A percentile compares a stretch with the other conserved stretches of the same genome.
Evolutionary conservation across 2,888 invertebrate genomes (phyloP).

Genomic region (Rhabditophanes sp.): DNA sequence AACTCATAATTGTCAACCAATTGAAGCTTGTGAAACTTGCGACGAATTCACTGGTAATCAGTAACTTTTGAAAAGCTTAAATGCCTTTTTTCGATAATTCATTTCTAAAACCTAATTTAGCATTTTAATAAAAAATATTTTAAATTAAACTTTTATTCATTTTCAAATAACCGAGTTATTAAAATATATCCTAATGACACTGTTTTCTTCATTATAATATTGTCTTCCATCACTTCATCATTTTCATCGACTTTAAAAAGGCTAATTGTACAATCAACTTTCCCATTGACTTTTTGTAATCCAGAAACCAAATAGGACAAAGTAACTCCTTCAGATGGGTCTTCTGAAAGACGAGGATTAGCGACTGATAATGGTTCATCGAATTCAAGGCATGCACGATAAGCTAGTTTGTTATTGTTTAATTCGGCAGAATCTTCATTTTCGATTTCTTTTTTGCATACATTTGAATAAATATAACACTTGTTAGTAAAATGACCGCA

Average conservation of each 20-base stretch:
- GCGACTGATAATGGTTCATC: conserved; percentile 2
- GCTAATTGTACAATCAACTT: conserved; percentile 1
- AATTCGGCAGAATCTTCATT: conserved; percentile 10
- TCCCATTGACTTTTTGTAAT: conserved; percentile 27
- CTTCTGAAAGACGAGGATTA: neutral
- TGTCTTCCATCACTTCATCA: conserved; percentile 6
- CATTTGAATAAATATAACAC: conserved; percentile 35
- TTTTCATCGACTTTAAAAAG: conserved; percentile 12
- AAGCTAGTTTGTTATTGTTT: conserved; percentile 19
- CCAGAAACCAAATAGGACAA: conserved; percentile 29
- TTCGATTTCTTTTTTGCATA: conserved; percentile 16
- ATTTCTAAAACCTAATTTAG: conserved; percentile 1
- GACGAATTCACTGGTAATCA: conserved; percentile 33
- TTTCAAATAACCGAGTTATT: conserved; percentile 21
- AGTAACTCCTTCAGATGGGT: conserved; percentile 26
- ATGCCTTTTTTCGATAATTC: conserved; percentile 2
- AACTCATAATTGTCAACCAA: no score
- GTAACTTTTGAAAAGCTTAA: conserved; percentile 16
- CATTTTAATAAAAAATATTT: conserved; percentile 4
- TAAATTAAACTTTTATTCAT: neutral
- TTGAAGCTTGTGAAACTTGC: conserved; percentile 26
- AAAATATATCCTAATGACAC: conserved; percentile 30
- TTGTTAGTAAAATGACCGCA: conserved; percentile 43
- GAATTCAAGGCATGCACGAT: conserved; percentile 33
- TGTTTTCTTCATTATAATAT: conserved; percentile 10